Percentiles rank a stretch among this genome's conserved stretches.
Evolutionary conservation across 1,140 invertebrate genomes (phyloP).

Genomic region (Parapsyche elsis): DNA sequence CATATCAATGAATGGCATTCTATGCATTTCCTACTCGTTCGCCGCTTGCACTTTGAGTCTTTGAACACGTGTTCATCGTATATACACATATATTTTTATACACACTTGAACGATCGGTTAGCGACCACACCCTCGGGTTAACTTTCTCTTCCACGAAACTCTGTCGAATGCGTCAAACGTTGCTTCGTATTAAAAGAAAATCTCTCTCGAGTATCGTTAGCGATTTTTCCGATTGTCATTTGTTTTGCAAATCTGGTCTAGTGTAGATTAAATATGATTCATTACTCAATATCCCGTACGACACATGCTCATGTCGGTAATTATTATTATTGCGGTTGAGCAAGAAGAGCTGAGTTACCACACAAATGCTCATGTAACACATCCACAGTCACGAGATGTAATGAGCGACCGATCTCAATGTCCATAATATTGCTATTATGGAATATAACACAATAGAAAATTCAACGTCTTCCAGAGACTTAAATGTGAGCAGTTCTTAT

Average conservation of each 20-base stretch:
- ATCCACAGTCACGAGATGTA: background rate
- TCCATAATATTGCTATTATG: no score
- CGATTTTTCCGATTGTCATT: background rate
- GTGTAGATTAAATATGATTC: background rate
- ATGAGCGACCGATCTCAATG: background rate
- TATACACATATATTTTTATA: background rate
- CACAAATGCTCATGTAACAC: constrained; percentile 36
- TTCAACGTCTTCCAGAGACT: no score
- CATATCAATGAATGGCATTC: no score
- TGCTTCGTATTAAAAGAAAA: background rate
- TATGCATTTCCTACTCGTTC: background rate
- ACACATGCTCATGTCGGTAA: constrained; percentile 32
- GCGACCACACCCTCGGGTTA: constrained; percentile 14
- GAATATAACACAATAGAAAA: background rate
- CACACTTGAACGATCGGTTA: background rate
- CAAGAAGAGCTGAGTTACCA: constrained; percentile 42
- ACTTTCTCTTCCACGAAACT: constrained; percentile 25
- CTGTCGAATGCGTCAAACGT: background rate
- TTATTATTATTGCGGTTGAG: constrained; percentile 48
- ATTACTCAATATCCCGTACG: constrained; percentile 31
- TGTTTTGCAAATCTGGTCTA: background rate
- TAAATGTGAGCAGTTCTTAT: no score
- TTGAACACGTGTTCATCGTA: background rate
- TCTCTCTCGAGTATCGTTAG: background rate
- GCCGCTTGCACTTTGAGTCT: background rate